Percentiles rank a stretch among this genome's conserved stretches.
These are phyloP conservation scores for Tenebrio molitor DNA, from an alignment of 1,140 invertebrate species.

Conservation along the genomic window DNA sequence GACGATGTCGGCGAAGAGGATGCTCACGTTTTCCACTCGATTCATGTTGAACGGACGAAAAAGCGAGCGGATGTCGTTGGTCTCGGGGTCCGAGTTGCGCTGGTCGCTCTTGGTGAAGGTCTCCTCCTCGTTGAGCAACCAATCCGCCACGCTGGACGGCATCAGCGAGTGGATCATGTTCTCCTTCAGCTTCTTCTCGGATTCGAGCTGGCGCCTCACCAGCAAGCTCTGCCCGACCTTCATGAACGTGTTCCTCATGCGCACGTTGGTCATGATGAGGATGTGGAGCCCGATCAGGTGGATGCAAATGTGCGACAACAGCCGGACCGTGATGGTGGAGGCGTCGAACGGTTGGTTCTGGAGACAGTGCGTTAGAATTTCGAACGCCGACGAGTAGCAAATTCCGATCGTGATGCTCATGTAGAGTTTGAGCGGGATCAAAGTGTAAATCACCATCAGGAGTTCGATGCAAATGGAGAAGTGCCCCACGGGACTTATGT, in stretches of 20 bases:
- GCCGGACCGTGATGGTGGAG: conserved; percentile 42
- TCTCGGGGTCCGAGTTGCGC: conserved; percentile 70
- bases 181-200: conserved; percentile 95
- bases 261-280: conserved; percentile 91
- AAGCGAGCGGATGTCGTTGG: conserved; percentile 82
- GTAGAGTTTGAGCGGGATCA: conserved; percentile 92
- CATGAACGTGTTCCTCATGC: conserved; percentile 96
- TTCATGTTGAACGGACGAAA: conserved; percentile 97
- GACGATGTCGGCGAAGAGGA: conserved; percentile 98
- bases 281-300: conserved; percentile 95
- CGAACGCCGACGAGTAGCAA: conserved; percentile 87
- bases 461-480: conserved; percentile 90
- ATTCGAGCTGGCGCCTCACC: conserved; percentile 88
- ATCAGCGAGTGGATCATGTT: conserved; percentile 98
- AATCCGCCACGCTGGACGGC: conserved; percentile 91
- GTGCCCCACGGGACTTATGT: conserved; percentile 83
- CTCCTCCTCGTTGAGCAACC: conserved; percentile 76
- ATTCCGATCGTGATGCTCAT: conserved; percentile 82
- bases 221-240: conserved; percentile 94
- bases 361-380: conserved; percentile 70
- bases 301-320: conserved; percentile 88
- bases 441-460: conserved; percentile 91
- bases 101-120: conserved; percentile 60
- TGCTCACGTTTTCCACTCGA: conserved; percentile 95
- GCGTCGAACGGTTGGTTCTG: conserved; percentile 38